phyloP scores from a whole-genome alignment of 2,888 invertebrate species.

The Phaonia tiefii region DNA sequence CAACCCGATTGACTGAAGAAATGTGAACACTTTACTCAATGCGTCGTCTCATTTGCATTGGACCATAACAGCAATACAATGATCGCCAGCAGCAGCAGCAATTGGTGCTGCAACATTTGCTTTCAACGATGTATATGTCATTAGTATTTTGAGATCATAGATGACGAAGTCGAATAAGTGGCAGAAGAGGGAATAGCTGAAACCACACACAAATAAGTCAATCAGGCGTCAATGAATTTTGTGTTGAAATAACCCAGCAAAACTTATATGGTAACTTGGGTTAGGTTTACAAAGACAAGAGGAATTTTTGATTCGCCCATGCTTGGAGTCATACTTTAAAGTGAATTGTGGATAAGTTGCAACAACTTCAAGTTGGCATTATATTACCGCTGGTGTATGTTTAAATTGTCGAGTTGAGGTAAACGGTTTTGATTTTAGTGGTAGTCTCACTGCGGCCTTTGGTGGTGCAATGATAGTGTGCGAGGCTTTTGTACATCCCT shows the following conservation, averaged over 20 bases:
- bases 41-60: constrained; percentile 42
- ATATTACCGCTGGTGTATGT: too few species aligned
- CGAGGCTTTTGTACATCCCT: too few species aligned
- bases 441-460: too few species aligned
- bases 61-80: constrained; percentile 61
- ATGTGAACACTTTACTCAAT: neutral
- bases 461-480: too few species aligned
- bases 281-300: too few species aligned
- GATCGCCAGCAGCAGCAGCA: constrained; percentile 27
- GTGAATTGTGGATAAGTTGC: too few species aligned
- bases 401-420: too few species aligned
- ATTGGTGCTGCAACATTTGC: neutral
- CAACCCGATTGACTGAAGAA: neutral
- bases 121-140: constrained; percentile 10
- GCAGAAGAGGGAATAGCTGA: neutral
- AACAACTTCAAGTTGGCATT: too few species aligned
- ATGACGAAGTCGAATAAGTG: constrained; percentile 15
- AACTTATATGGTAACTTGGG: constrained; percentile 16
- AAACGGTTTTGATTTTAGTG: too few species aligned
- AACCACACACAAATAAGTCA: constrained; percentile 47
- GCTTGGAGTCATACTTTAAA: too few species aligned
- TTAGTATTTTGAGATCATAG: constrained; percentile 20
- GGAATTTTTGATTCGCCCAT: too few species aligned
- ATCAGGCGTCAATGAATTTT: constrained; percentile 61
- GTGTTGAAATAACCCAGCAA: constrained; percentile 22